Percentiles rank a stretch among this genome's conserved stretches.
Evolutionary conservation across 1,140 invertebrate species (phyloP).

Genomic region (Mizuhopecten yessoensis): DNA sequence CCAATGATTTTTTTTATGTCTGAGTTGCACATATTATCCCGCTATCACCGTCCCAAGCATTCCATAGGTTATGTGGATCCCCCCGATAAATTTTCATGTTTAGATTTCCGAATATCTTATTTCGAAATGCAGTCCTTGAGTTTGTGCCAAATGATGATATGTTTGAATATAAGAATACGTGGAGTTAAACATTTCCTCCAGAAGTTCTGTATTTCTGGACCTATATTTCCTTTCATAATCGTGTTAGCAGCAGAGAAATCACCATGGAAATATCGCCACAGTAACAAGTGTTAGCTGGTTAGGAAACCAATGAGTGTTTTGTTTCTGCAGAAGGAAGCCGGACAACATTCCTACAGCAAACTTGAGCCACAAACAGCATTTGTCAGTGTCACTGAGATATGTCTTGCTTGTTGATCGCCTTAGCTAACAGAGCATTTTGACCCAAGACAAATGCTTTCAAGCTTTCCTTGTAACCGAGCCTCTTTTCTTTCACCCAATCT

Average conservation of each 20-base stretch:
- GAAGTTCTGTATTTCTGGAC: background rate
- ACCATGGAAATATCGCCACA: conserved; percentile 20
- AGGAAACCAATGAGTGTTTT: background rate
- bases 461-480: background rate
- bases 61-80: background rate
- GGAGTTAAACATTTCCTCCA: conserved; percentile 25
- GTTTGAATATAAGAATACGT: conserved; percentile 25
- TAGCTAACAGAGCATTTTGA: conserved; percentile 5
- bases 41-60: background rate
- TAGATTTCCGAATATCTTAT: background rate
- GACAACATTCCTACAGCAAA: conserved; percentile 38
- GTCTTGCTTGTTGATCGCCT: background rate
- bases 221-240: conserved; percentile 6
- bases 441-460: conserved; percentile 5
- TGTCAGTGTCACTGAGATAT: conserved; percentile 10
- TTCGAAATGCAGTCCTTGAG: background rate
- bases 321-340: conserved; percentile 4
- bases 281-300: conserved; percentile 13
- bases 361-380: conserved; percentile 21
- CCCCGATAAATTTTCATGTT: background rate
- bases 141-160: conserved; percentile 13
- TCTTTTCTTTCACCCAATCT: conserved; percentile 1
- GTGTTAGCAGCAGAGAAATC: conserved; percentile 32
- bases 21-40: background rate
- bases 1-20: background rate